Evolutionary conservation across 92 coral and sea anemone species (phyloP).

Genomic region (Pocillopora meandrina): DNA sequence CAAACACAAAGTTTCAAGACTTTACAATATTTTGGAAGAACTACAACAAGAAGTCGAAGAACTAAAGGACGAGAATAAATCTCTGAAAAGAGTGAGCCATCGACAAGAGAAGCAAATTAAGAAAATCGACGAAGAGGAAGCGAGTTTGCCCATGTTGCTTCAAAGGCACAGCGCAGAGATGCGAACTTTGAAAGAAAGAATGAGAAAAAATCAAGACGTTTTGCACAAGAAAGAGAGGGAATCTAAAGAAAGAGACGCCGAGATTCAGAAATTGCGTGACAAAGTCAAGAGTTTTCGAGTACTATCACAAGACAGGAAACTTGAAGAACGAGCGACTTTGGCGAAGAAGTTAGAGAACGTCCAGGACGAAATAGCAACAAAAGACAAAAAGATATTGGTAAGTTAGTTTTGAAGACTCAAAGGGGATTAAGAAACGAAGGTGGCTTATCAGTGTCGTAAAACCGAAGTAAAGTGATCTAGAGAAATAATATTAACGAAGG

Average conservation of each 20-base stretch:
- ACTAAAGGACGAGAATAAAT: constrained; percentile 78
- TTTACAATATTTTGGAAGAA: constrained; percentile 85
- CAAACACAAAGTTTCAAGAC: constrained; percentile 78
- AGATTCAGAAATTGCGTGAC: constrained; percentile 78
- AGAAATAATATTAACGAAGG: no score
- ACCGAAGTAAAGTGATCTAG: no score
- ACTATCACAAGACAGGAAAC: constrained; percentile 69
- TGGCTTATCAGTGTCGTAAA: no score
- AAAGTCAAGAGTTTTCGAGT: constrained; percentile 68
- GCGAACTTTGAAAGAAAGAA: constrained; percentile 74
- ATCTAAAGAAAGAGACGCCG: constrained; percentile 68
- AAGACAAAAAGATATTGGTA: constrained; percentile 83
- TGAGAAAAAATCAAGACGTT: constrained; percentile 70
- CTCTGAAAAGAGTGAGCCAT: constrained; percentile 72
- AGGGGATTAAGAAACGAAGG: no score
- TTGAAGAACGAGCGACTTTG: constrained; percentile 80
- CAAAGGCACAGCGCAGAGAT: constrained; percentile 93
- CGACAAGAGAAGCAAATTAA: constrained; percentile 87
- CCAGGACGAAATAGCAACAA: constrained; percentile 57
- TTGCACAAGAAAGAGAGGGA: constrained; percentile 76
- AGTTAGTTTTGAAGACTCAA: constrained; percentile 1
- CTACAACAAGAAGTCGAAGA: constrained; percentile 77
- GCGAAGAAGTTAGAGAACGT: constrained; percentile 72
- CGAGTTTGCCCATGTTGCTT: constrained; percentile 76
- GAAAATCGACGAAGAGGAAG: constrained; percentile 79